These are phyloP conservation scores for Arctopsyche grandis DNA, from an alignment of 1,140 invertebrate species.

Conservation along the genomic window DNA sequence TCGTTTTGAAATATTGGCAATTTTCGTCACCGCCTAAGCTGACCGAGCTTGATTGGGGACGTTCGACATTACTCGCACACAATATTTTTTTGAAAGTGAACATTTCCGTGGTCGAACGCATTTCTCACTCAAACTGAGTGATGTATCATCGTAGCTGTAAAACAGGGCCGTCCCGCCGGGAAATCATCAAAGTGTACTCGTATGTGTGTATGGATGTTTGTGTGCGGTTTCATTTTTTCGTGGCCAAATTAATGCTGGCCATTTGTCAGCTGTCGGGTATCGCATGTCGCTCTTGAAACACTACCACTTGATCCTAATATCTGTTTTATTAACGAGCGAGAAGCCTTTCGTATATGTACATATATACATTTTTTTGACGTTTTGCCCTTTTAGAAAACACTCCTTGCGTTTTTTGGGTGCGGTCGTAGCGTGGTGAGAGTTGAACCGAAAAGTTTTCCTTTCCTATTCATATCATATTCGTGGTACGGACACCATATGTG, in stretches of 20 bases:
- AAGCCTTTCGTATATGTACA: slow-evolving; percentile 8
- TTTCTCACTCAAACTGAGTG: slow-evolving; percentile 1
- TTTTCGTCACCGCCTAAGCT: too few species aligned
- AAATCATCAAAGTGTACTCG: slow-evolving; percentile 11
- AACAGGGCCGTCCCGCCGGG: not conserved
- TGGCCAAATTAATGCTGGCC: slow-evolving; percentile 26
- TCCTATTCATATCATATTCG: too few species aligned
- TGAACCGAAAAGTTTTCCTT: too few species aligned
- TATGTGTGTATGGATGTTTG: not conserved
- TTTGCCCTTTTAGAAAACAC: too few species aligned
- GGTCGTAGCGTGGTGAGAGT: too few species aligned
- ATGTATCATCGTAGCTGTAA: slow-evolving; percentile 13
- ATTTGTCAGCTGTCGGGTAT: slow-evolving; percentile 35
- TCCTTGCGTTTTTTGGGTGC: too few species aligned
- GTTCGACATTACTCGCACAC: not conserved
- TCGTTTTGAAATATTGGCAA: not conserved
- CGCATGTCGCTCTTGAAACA: slow-evolving; percentile 22
- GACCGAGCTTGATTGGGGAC: too few species aligned
- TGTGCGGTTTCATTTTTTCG: slow-evolving; percentile 14
- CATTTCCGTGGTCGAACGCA: not conserved
- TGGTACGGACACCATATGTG: too few species aligned
- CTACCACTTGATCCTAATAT: slow-evolving; percentile 26
- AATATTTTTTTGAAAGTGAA: not conserved
- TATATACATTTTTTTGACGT: too few species aligned
- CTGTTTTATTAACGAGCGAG: slow-evolving; percentile 26